Percentiles rank a stretch among this genome's conserved stretches.
Evolutionary conservation across 2,113 vertebrate species (phyloP).

Genomic region (Corythornis vintsioides): DNA sequence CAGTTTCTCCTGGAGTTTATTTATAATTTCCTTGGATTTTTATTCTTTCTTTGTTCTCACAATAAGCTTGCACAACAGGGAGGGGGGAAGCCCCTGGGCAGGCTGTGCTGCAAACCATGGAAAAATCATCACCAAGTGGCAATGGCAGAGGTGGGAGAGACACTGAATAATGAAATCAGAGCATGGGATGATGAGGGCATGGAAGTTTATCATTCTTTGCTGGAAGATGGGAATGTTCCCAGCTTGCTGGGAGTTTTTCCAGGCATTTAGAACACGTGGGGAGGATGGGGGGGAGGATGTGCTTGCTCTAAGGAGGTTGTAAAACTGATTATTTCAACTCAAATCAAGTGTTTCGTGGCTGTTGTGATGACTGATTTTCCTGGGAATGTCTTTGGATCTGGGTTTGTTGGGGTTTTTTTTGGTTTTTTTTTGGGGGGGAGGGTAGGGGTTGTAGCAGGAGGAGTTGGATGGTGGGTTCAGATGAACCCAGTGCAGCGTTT

Average conservation of each 20-base stretch:
- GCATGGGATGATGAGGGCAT: neutral
- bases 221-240: neutral
- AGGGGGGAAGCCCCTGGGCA: neutral
- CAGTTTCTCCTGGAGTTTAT: neutral
- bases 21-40: neutral
- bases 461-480: neutral
- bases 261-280: neutral
- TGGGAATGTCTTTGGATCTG: neutral
- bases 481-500: rapidly evolving
- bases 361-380: neutral
- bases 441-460: neutral
- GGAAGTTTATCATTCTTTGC: neutral
- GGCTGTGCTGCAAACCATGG: neutral
- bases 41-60: neutral
- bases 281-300: neutral
- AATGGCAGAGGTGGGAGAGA: neutral
- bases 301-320: neutral
- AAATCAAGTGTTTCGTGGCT: neutral
- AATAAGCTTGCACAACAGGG: neutral
- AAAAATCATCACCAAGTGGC: neutral
- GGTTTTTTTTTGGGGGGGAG: too few species aligned
- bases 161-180: neutral
- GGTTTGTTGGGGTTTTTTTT: neutral
- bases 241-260: constrained; percentile 15
- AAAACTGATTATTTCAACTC: neutral